Conservation (phyloP, 2,113 vertebrate species). For the Sylvietta virens region DNA sequence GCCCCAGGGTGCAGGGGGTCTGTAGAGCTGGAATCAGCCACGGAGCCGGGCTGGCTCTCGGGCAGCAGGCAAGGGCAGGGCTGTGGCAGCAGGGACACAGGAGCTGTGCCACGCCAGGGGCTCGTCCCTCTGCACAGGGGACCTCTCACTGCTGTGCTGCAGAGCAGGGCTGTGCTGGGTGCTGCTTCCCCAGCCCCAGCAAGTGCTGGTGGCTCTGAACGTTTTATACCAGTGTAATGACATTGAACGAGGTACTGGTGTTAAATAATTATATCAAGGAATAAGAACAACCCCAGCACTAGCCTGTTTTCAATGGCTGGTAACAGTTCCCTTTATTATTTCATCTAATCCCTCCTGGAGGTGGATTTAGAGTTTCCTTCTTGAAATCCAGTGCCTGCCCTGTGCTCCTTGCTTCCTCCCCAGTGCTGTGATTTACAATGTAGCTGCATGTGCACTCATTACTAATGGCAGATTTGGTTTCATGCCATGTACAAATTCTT, state of each 20-base stretch:
- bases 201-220: background rate
- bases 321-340: background rate
- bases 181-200: background rate
- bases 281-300: background rate
- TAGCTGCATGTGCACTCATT: background rate
- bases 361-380: background rate
- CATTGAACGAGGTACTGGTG: background rate
- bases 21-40: background rate
- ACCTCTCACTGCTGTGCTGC: background rate
- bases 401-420: background rate
- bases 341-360: background rate
- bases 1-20: accelerated
- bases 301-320: background rate
- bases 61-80: background rate
- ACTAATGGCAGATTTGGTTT: background rate
- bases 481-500: background rate
- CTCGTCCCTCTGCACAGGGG: accelerated
- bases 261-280: background rate
- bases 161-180: background rate
- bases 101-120: background rate
- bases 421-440: background rate
- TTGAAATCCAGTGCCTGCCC: background rate
- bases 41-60: background rate
- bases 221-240: background rate
- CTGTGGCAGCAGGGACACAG: background rate